A percentile compares a stretch with the other conserved stretches of the same genome.
Conservation (phyloP, 2,113 vertebrate species). For the Cnemophilus loriae region DNA sequence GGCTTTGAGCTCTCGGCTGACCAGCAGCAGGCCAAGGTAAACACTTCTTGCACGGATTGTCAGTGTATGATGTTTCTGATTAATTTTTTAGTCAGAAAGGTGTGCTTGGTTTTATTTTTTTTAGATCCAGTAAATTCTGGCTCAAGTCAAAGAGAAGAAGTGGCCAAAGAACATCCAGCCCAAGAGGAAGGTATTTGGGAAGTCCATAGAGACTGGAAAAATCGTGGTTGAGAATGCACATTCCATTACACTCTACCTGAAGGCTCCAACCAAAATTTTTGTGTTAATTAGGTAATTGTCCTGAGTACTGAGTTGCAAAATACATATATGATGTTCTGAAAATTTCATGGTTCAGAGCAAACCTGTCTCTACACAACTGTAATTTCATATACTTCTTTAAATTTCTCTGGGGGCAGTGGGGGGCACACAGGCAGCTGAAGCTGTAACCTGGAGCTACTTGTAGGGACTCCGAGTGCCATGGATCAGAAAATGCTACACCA, state of each 20-base stretch:
- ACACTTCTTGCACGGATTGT: no score
- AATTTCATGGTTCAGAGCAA: background rate
- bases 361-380: background rate
- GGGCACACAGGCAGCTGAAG: background rate
- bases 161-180: background rate
- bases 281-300: background rate
- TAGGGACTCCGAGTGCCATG: background rate
- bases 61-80: background rate
- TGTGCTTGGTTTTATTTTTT: background rate
- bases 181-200: background rate
- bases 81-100: background rate
- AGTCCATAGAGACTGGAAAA: background rate
- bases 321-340: background rate
- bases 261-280: background rate
- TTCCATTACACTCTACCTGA: background rate
- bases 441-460: background rate
- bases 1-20: background rate
- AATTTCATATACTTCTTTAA: background rate
- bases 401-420: fast-evolving
- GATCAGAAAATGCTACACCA: background rate
- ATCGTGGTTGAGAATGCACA: background rate
- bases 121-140: background rate
- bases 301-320: background rate
- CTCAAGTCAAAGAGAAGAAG: background rate
- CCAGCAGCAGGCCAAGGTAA: background rate